phyloP scores from a whole-genome alignment of 2,113 vertebrate genomes.

The Ceuthmochares aereus region DNA sequence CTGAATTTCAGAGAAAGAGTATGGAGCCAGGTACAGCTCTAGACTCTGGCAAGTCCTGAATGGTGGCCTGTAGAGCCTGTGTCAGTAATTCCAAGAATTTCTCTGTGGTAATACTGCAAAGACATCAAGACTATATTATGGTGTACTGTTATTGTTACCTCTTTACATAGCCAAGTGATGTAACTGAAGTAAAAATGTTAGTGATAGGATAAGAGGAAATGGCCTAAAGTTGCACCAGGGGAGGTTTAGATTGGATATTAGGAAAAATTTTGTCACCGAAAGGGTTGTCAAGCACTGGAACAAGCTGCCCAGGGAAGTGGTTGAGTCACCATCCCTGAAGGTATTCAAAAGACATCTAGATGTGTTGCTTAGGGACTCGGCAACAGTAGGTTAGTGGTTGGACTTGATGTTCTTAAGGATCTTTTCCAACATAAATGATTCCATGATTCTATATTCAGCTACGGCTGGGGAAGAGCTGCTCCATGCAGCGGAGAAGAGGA shows the following conservation, averaged over 20 bases:
- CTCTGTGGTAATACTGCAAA: neutral
- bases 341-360: neutral
- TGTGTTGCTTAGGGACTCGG: neutral
- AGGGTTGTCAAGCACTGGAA: neutral
- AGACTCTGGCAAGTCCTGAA: neutral
- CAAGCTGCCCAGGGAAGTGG: neutral
- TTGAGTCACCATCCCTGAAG: neutral
- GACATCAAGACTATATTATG: neutral
- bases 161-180: neutral
- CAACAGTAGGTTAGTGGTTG: neutral
- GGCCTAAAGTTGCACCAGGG: neutral
- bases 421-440: neutral
- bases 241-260: neutral
- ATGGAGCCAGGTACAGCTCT: neutral
- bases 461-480: neutral
- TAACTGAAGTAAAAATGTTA: neutral
- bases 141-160: neutral
- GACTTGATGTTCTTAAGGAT: neutral
- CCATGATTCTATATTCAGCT: neutral
- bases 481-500: neutral
- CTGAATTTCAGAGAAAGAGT: neutral
- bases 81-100: neutral
- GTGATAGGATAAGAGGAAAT: neutral
- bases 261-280: neutral
- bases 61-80: neutral